Evolutionary conservation across 2,113 vertebrate genomes (phyloP).

Genomic region (Equus przewalskii): DNA sequence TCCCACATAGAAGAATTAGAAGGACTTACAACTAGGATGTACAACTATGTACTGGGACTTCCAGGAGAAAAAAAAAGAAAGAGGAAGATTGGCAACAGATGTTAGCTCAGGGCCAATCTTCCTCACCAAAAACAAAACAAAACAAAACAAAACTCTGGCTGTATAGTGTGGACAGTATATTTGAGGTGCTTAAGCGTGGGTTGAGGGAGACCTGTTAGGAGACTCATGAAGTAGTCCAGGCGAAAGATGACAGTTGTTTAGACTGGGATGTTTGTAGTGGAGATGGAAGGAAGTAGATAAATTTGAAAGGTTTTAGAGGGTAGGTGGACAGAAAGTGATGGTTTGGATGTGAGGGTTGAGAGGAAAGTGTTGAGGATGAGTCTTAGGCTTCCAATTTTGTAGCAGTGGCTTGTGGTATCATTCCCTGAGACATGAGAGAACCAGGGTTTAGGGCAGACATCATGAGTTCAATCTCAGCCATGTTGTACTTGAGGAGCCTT

Average conservation of each 20-base stretch:
- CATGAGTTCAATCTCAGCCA: not conserved
- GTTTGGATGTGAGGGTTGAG: not conserved
- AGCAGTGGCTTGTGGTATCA: not conserved
- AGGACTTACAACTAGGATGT: too few species aligned
- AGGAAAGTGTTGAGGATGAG: not conserved
- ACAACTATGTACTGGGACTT: too few species aligned
- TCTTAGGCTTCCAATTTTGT: not conserved
- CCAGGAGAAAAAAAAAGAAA: too few species aligned
- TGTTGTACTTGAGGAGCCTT: not conserved
- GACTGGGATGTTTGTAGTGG: not conserved
- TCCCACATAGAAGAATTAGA: too few species aligned
- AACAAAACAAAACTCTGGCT: not conserved
- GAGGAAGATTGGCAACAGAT: too few species aligned
- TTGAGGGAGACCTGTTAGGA: not conserved
- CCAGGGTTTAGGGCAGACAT: not conserved
- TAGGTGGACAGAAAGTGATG: not conserved
- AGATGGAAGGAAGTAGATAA: not conserved
- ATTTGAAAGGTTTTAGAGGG: not conserved
- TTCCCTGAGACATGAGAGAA: not conserved
- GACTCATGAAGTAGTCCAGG: not conserved
- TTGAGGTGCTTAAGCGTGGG: not conserved
- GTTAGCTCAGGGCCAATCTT: too few species aligned
- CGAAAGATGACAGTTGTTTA: not conserved
- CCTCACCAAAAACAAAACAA: too few species aligned
- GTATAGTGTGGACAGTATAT: accelerated